Evolutionary conservation across 2,797 vertebrate species (phyloP), one percentile per base, ranked within the genome.

Genomic region (Channallabes apus): DNA sequence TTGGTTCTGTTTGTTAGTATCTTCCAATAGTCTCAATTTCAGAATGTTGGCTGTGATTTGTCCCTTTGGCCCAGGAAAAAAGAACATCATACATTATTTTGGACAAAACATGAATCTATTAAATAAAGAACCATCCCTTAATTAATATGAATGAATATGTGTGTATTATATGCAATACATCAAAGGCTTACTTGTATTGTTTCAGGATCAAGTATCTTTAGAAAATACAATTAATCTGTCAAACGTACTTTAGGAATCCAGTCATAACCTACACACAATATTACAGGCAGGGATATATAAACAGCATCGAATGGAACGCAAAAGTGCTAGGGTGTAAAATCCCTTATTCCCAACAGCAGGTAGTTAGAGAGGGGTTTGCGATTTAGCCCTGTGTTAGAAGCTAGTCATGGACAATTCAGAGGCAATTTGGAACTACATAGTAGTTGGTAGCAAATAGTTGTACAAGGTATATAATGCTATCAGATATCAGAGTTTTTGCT

Each of bases 1-100:
- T 78, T 14, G 2, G 20, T 38, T 78, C 32, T 78, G 71, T 86
- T 89, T 89, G 82, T 89, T 89, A 89, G 77, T 82, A 83, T 85
- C 75, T 65, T 71, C 15, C 22, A 82, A 54, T 65, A 61, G 67
- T 82, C 77, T 83, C 54, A 85, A 82, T 82, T 85, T 88, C 68
- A 84, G 82, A 89, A 80, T 38, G 58, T 51, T 89, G 82, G 81
- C 87, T 62, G 15, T 87, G 75, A 67, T 83, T 82, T 84, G 78
- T 54, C 80, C 85, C 58, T 64, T 78, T 90, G 84, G 85, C 84
- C 29, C 46, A 85, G 3, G 59, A 76, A 86, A 87, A 89, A 82
- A 86, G 80, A 83, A 77, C 27, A 76, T 41, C 11, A 84, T 71
- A 56, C 87, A 86, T 90, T 82, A n/a, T 68, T 88, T 86, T 89